Base-by-base conservation (phyloP, 2,113 vertebrate species). In the Pseudopodoces humilis region DNA sequence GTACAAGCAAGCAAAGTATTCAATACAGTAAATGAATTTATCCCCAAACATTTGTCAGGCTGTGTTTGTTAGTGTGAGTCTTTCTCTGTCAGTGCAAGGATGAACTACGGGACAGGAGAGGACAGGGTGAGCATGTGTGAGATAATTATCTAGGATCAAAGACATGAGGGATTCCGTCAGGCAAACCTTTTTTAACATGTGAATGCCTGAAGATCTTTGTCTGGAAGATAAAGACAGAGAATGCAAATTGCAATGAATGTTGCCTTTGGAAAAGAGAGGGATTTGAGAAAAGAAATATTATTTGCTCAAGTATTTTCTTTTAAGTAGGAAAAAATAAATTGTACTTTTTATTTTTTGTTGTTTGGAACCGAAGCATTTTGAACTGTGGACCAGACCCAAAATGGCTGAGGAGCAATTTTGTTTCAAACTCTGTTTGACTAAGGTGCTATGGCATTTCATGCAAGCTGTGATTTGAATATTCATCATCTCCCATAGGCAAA, bases 391-490 rank as follows among this genome's bases (percentile, higher is more conserved):
- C 14, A 86, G 76, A 81, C 47, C 47, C 44, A 43, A 78, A 88
- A 67, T 0, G 1, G 37, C 15, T 47, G 49, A 93, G 56, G 63
- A 92, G 56, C 0, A 10, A 80, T 92, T 92, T 81, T 92, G 33
- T 92, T 94, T 93, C 75, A 81, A 88, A 77, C 43, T 81, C 74
- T 52, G 2, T 94, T 95, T 95, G 56, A 88, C 83, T 91, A 92
- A 91, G 93, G 90, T 94, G 79, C 39, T 74, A 44, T 77, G 85
- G 23, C 90, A 79, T 77, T 90, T 96, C 71, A 10, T 55, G 56
- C 93, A 95, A 96, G 71, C 88, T 94, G 92, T 88, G 87, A 87
- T 95, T 93, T 95, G 90, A 94, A 95, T 97, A 95, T 95, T 97
- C 93, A 95, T 93, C 68, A 55, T 49, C 82, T 96, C 91, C 78